phyloP scores from a whole-genome alignment of 2,797 vertebrate genomes.

The Pampus argenteus region DNA sequence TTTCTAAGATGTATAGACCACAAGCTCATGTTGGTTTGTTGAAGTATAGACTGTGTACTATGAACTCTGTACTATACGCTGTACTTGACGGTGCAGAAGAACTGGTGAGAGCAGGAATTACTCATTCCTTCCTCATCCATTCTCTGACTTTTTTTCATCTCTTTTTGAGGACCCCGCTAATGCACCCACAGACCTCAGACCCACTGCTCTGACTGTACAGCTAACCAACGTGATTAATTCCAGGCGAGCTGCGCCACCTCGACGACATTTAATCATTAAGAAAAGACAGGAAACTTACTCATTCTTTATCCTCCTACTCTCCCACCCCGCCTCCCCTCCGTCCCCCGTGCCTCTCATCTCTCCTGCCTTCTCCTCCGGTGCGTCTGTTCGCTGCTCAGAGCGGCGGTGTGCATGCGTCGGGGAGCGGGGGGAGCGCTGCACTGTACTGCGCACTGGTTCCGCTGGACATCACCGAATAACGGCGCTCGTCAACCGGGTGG shows the following conservation, averaged over 20 bases:
- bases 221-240: constrained; percentile 63
- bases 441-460: constrained; percentile 79
- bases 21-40: constrained; percentile 3
- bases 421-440: constrained; percentile 74
- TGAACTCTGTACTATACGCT: constrained; percentile 13
- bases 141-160: constrained; percentile 39
- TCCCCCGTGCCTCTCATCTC: not conserved
- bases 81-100: constrained; percentile 2
- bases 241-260: constrained; percentile 74
- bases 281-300: constrained; percentile 74
- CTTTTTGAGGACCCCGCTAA: constrained; percentile 33
- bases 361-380: constrained; percentile 5
- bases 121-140: constrained; percentile 30
- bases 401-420: constrained; percentile 76
- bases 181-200: constrained; percentile 35
- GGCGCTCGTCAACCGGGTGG: constrained; percentile 70
- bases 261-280: constrained; percentile 75
- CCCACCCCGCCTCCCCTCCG: constrained; percentile 47
- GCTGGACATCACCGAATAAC: constrained; percentile 79
- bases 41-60: not conserved
- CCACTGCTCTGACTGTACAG: constrained; percentile 46
- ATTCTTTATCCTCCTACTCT: constrained; percentile 59
- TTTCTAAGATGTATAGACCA: not conserved
- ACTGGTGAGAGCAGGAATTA: constrained; percentile 30
- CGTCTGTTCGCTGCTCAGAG: constrained; percentile 53